Conservation (phyloP, 2,888 invertebrate species). For the Oscheius sp. region DNA sequence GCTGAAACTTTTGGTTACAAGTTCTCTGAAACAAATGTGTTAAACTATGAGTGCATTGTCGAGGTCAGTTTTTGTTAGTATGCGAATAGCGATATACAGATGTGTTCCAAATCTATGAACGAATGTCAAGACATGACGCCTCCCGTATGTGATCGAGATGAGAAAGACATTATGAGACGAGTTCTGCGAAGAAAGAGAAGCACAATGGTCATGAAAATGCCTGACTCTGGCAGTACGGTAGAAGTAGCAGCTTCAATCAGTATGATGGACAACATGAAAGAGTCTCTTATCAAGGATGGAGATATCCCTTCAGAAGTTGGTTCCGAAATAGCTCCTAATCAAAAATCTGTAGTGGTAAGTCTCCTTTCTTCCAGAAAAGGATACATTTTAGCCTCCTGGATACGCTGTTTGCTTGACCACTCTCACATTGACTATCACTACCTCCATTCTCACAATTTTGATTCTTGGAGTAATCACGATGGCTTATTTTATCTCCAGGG, state of each 20-base stretch:
- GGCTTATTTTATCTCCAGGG: not conserved
- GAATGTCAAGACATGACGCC: constrained; percentile 66
- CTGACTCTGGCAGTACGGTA: constrained; percentile 12
- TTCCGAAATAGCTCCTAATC: not conserved
- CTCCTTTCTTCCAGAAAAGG: too few species aligned
- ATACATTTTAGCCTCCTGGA: not conserved
- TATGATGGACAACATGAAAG: constrained; percentile 44
- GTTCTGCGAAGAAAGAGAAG: constrained; percentile 13
- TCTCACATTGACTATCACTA: constrained; percentile 3
- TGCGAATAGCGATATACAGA: not conserved
- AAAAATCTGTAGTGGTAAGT: not conserved
- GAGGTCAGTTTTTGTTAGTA: constrained; percentile 50
- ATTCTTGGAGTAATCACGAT: not conserved
- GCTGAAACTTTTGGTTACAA: constrained; percentile 69
- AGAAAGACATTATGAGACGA: constrained; percentile 2
- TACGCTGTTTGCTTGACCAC: constrained; percentile 1
- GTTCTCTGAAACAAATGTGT: constrained; percentile 64
- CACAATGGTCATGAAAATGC: constrained; percentile 11
- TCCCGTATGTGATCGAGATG: constrained; percentile 51
- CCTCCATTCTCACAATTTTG: constrained; percentile 2
- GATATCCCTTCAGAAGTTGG: not conserved
- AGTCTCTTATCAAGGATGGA: constrained; percentile 5
- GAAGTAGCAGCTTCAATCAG: constrained; percentile 42
- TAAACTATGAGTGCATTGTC: constrained; percentile 67
- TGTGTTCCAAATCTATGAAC: constrained; percentile 32